Conservation (phyloP, 1,140 invertebrate genomes). For the Drosophila tsacasi region DNA sequence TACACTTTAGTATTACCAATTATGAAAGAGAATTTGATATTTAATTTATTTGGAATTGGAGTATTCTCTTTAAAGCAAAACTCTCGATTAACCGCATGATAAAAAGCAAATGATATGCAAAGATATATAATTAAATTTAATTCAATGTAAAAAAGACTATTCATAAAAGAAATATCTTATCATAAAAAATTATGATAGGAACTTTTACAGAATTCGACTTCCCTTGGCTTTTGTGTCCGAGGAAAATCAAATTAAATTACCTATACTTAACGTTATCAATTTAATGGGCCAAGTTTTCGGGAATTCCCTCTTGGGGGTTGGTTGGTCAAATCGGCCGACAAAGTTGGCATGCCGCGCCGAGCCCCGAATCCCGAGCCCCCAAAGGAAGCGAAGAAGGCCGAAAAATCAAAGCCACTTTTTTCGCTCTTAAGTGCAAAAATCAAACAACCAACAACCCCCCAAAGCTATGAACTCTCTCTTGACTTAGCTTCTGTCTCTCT, state of each 20-base stretch:
- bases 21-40: too few relatives aligned
- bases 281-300: conserved; percentile 36
- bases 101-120: not conserved
- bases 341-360: conserved; percentile 32
- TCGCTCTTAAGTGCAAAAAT: conserved; percentile 78
- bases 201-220: not conserved
- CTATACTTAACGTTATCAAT: conserved; percentile 41
- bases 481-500: conserved; percentile 7
- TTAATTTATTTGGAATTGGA: too few relatives aligned
- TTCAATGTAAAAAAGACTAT: not conserved
- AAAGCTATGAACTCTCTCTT: conserved; percentile 25
- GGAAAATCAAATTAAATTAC: conserved; percentile 31
- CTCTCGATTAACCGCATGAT: too few relatives aligned
- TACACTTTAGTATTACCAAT: too few relatives aligned
- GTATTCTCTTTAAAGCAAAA: too few relatives aligned
- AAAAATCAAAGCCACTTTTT: conserved; percentile 74
- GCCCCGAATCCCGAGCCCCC: not conserved
- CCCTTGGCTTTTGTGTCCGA: not conserved
- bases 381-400: not conserved
- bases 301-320: conserved; percentile 35
- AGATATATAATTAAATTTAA: not conserved
- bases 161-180: conserved; percentile 6
- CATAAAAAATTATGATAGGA: not conserved
- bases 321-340: conserved; percentile 31
- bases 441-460: conserved; percentile 56